These are phyloP conservation scores for Calephelis nemesis DNA, from an alignment of 1,140 invertebrate species.

Conservation along the genomic window DNA sequence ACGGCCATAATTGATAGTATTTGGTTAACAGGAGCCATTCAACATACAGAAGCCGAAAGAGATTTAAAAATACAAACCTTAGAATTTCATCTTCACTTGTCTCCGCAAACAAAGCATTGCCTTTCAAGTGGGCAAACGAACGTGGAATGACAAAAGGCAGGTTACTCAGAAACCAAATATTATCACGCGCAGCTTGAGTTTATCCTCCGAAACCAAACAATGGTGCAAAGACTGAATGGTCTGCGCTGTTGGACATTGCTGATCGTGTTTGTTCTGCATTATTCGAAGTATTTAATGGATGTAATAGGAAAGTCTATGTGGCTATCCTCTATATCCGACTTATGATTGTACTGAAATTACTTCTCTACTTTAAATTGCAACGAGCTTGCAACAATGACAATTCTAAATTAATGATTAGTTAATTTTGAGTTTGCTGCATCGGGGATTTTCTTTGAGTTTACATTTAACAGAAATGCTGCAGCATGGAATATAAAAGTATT, in stretches of 20 bases:
- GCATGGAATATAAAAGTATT: no score
- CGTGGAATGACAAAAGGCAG: slow-evolving; percentile 56
- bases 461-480: no score
- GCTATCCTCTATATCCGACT: neutral
- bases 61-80: slow-evolving; percentile 65
- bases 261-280: slow-evolving; percentile 30
- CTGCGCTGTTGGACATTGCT: slow-evolving; percentile 33
- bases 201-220: slow-evolving; percentile 44
- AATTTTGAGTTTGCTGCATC: no score
- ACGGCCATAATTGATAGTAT: slow-evolving; percentile 58
- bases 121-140: slow-evolving; percentile 62
- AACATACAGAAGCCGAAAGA: slow-evolving; percentile 66
- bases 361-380: no score
- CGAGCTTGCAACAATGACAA: no score
- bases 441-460: no score
- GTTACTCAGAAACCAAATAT: slow-evolving; percentile 69
- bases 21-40: slow-evolving; percentile 69
- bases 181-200: slow-evolving; percentile 62
- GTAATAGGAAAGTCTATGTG: slow-evolving; percentile 20
- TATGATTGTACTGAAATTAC: neutral
- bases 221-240: slow-evolving; percentile 40
- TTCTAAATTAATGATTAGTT: no score
- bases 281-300: slow-evolving; percentile 24
- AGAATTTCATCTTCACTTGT: slow-evolving; percentile 63
- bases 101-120: slow-evolving; percentile 57